Evolutionary conservation across 92 coral and sea anemone genomes (phyloP).

Genomic region (Diadumene lineata): DNA sequence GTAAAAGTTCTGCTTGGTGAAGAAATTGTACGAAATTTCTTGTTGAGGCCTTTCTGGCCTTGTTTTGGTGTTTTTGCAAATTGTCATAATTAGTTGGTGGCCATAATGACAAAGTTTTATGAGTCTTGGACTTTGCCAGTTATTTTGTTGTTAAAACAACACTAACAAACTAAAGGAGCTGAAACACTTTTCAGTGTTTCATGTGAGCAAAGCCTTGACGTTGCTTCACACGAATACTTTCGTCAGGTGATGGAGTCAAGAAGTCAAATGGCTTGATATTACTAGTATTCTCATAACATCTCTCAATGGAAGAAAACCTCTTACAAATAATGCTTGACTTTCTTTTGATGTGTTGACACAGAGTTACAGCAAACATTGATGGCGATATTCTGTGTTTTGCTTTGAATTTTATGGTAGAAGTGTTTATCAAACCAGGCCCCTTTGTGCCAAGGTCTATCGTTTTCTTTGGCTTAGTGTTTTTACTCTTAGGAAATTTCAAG

Average conservation of each 20-base stretch:
- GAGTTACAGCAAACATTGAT: constrained; percentile 63
- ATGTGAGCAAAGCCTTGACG: constrained; percentile 51
- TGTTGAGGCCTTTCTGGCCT: no score
- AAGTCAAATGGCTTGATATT: constrained; percentile 67
- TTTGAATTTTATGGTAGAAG: constrained; percentile 7
- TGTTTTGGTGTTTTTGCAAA: no score
- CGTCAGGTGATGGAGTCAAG: constrained; percentile 85
- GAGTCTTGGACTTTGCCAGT: no score
- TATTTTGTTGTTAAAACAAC: no score
- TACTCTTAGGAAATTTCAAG: no score
- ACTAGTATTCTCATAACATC: constrained; percentile 27
- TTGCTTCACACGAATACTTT: constrained; percentile 67
- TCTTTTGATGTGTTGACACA: constrained; percentile 39
- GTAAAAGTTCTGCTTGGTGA: no score
- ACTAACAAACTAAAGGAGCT: not conserved
- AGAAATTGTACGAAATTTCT: no score
- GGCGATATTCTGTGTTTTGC: constrained; percentile 39
- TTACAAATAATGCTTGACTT: not conserved
- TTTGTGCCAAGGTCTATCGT: no score
- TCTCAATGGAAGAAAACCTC: not conserved
- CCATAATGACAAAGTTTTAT: no score
- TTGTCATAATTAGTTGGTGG: no score
- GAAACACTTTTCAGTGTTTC: not conserved
- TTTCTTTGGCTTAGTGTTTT: no score
- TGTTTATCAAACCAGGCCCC: no score